phyloP scores from a whole-genome alignment of 2,797 vertebrate genomes.

The Triplophysa bombifrons region DNA sequence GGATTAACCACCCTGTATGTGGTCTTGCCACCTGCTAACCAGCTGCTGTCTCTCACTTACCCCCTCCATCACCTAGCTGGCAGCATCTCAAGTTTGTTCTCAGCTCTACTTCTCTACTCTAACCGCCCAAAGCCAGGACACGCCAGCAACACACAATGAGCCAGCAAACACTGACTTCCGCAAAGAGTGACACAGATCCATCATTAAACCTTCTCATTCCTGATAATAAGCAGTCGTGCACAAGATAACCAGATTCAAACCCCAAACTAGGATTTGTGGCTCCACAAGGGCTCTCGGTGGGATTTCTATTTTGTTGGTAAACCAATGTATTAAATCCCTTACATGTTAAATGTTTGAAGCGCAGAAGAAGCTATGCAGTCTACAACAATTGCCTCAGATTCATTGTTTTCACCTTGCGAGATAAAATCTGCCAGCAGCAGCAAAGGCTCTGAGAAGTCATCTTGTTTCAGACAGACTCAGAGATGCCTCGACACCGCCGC shows the following conservation, averaged over 20 bases:
- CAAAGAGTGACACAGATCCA: background rate
- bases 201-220: background rate
- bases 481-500: background rate
- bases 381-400: background rate
- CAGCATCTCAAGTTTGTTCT: conserved; percentile 32
- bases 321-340: no score
- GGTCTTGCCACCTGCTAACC: conserved; percentile 74
- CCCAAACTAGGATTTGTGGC: no score
- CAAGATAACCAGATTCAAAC: background rate
- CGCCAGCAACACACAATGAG: background rate
- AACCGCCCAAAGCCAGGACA: conserved; percentile 20
- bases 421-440: background rate
- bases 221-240: background rate
- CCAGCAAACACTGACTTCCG: background rate
- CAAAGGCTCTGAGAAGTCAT: conserved; percentile 1
- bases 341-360: no score
- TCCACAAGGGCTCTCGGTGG: no score
- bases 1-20: conserved; percentile 40
- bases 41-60: conserved; percentile 67
- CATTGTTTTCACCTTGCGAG: background rate
- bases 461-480: background rate
- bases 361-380: no score
- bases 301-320: no score
- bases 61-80: conserved; percentile 20
- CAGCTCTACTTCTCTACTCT: conserved; percentile 18